Evolutionary conservation across 2,888 invertebrate species (phyloP), one percentile per base, ranked within the genome.

Genomic region (Eurytoma californica): DNA sequence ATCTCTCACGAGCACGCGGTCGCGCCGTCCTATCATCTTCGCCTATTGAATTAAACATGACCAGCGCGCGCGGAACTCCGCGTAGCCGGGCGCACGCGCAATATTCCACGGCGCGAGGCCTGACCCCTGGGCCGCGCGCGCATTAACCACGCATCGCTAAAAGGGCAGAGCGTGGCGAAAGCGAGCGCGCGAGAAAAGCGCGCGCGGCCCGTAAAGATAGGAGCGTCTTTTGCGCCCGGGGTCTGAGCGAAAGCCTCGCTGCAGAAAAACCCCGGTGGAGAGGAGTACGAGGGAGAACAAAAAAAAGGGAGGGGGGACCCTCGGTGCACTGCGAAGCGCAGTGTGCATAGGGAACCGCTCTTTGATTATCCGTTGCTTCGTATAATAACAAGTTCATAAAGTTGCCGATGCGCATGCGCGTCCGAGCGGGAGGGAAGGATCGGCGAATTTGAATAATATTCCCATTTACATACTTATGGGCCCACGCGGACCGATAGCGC

Each of bases 331-430:
- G 80, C 74, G 70, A 39, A 24, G 47, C 14, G 57, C 53, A 24
- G 39, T 82, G 83, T 83, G 60, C 61, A 53, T 28, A 73, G 73
- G 63, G 63, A 79, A 73, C 88, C 87, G 87, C 87, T 88, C 88
- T 88, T 87, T 88, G 88, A 89, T 89, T 89, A 89, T 88, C 88
- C 85, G 84, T 84, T 87, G 87, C 84, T 86, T 84, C 84, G 86
- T 85, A 85, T 86, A 88, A 89, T 88, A 89, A 89, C 87, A 86
- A 88, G 88, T 88, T 88, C 88, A 88, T 88, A 88, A 89, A 88
- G 87, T 86, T 85, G 86, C 86, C 85, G 86, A 85, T 85, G 86
- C 85, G 86, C 84, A 80, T 80, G 82, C 80, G 63, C 47, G 39
- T 65, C 49, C 65, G 74, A 60, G 68, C 63, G 51, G 20, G 77